Evolutionary conservation across 2,113 vertebrate genomes (phyloP).

Genomic region (Hippolais icterina): DNA sequence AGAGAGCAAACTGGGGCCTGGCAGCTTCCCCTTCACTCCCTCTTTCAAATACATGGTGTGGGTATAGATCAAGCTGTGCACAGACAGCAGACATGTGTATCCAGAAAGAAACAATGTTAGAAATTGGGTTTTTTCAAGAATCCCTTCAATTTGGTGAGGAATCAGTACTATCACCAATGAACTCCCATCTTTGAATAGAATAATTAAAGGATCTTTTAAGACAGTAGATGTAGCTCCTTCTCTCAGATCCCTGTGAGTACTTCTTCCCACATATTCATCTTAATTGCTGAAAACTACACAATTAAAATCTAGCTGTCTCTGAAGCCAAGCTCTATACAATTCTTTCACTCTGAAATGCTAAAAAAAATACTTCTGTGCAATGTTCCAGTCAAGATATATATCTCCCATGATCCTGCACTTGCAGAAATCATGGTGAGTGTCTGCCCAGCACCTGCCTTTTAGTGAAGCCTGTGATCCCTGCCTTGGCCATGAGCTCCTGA

Average conservation of each 20-base stretch:
- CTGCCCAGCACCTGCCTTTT: background rate
- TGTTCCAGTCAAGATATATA: background rate
- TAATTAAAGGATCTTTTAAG: background rate
- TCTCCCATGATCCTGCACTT: background rate
- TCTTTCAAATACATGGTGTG: background rate
- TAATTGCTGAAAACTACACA: background rate
- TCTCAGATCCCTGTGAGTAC: background rate
- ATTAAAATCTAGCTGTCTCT: background rate
- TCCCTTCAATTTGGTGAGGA: background rate
- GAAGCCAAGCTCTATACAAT: background rate
- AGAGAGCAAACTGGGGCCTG: background rate
- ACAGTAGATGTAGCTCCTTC: background rate
- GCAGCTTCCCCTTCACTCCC: background rate
- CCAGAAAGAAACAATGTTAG: background rate
- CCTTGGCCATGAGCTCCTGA: background rate
- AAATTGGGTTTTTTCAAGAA: background rate
- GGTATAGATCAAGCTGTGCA: background rate
- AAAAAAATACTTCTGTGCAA: background rate
- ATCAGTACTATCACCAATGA: background rate
- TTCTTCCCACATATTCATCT: background rate
- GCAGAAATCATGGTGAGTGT: background rate
- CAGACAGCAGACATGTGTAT: background rate
- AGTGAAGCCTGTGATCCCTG: background rate
- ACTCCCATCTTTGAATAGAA: background rate
- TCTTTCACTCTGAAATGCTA: background rate